Evolutionary conservation across 2,888 invertebrate genomes (phyloP).

Genomic region (Drosophila nr. perissopoda): DNA sequence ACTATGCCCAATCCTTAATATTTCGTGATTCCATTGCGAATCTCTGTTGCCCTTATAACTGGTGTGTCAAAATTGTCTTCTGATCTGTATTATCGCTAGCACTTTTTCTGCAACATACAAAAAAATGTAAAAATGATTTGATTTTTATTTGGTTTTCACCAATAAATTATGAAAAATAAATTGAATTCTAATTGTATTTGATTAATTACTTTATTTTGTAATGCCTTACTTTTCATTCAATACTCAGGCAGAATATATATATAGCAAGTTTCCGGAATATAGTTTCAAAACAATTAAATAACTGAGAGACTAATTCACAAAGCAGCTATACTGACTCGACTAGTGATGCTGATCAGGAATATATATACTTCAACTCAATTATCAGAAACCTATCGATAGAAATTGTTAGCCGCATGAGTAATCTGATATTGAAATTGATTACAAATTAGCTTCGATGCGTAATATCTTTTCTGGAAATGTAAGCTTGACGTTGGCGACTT

Average conservation of each 20-base stretch:
- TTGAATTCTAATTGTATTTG: background rate
- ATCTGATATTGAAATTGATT: background rate
- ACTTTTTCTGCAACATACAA: background rate
- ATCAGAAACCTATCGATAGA: background rate
- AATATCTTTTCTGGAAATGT: slow-evolving; percentile 36
- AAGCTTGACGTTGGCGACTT: slow-evolving; percentile 52
- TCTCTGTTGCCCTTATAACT: background rate
- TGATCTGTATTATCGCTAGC: background rate
- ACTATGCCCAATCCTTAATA: background rate
- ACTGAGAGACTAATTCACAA: background rate
- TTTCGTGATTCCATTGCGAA: background rate
- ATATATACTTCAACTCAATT: background rate
- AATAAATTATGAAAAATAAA: background rate
- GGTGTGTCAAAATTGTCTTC: too few relatives aligned
- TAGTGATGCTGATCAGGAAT: too few relatives aligned
- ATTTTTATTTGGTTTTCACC: background rate
- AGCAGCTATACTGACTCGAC: too few relatives aligned
- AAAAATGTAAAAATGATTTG: background rate
- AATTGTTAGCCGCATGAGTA: background rate
- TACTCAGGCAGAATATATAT: background rate
- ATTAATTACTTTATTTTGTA: background rate
- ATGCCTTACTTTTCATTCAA: too few relatives aligned
- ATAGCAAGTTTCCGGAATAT: background rate
- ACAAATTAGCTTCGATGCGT: background rate
- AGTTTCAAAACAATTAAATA: background rate